Conservation (phyloP, 2,888 invertebrate genomes). For the Sacculina carcini region DNA sequence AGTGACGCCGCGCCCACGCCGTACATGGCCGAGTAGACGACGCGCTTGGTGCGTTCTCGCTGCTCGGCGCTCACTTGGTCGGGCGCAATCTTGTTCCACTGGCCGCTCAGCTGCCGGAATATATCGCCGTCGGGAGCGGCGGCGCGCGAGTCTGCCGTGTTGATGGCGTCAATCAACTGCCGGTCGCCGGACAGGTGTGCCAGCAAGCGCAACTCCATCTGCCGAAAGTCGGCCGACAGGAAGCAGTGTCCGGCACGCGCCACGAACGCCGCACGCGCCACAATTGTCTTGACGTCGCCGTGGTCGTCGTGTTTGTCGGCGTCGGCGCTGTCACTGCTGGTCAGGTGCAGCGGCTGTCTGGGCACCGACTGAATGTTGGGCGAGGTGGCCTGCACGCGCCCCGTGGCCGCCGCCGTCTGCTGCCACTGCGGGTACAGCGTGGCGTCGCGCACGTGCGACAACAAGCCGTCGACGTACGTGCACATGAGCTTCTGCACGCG, state of each 20-base stretch:
- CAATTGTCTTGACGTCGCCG: conserved; percentile 3
- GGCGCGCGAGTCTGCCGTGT: conserved; percentile 7
- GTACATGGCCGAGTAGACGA: conserved; percentile 12
- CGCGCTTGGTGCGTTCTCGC: conserved; percentile 11
- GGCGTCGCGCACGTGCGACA: conserved; percentile 1
- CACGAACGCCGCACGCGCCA: conserved; percentile 8
- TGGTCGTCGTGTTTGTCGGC: background rate
- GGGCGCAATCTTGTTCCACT: background rate
- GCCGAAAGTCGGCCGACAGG: conserved; percentile 10
- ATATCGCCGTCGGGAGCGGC: conserved; percentile 7
- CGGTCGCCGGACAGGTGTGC: conserved; percentile 11
- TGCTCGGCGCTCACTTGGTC: background rate
- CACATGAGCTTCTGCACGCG: conserved; percentile 10
- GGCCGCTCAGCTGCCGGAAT: background rate
- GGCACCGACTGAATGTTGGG: conserved; percentile 12
- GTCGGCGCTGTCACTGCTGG: background rate
- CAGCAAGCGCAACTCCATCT: conserved; percentile 10
- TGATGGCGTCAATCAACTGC: conserved; percentile 8
- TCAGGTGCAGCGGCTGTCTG: conserved; percentile 3
- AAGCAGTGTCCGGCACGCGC: conserved; percentile 7
- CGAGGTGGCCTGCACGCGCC: conserved; percentile 9
- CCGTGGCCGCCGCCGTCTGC: conserved; percentile 11
- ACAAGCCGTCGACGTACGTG: conserved; percentile 10
- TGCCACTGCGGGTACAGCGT: conserved; percentile 6
- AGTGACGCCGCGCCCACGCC: conserved; percentile 10